Evolutionary conservation across 2,888 invertebrate species (phyloP), one percentile per base, ranked within the genome.

Genomic region (Drosophila melanosoma): DNA sequence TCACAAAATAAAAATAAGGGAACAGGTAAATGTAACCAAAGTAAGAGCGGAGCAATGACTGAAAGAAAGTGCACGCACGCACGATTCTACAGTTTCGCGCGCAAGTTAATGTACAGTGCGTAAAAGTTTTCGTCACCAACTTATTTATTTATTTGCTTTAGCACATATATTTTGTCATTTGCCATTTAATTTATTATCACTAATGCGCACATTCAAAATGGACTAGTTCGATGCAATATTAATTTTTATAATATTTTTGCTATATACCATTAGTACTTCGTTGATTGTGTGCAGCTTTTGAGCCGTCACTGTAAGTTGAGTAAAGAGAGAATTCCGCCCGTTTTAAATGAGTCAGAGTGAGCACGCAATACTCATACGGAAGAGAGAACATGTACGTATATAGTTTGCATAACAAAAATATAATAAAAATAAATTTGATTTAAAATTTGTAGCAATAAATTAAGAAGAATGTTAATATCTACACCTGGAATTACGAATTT

Each of bases 11-110:
- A 72, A 83, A 82, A 83, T 74, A 80, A 78, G 82, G 79, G 74
- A 82, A 75, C 79, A 83, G 79, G 68, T 71, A 69, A 82, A 57
- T 77, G 79, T 74, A 72, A 69, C 74, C 82, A 71, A 78, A 83
- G 82, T 67, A 68, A 79, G 83, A 83, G 82, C 82, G 56, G 67
- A 67, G 77, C 79, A 83, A 79, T 80, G 82, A 74, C 81, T 83
- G 80, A 83, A 77, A 82, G 81, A 83, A 82, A 82, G 82, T 76
- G 64, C 64, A 49, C 69, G 75, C 68, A 79, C 69, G 70, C 75
- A 80, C 75, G 65, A 58, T 71, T 45, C 6, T 29, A 82, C 70
- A 80, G 74, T 79, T 12, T 1, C 17, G 12, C n/a, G 56, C 36
- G 53, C 36, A 69, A 72, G 74, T 81, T 20, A 15, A 12, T 11